phyloP scores from a whole-genome alignment of 2,113 vertebrate genomes.

The Ramphastos sulfuratus region DNA sequence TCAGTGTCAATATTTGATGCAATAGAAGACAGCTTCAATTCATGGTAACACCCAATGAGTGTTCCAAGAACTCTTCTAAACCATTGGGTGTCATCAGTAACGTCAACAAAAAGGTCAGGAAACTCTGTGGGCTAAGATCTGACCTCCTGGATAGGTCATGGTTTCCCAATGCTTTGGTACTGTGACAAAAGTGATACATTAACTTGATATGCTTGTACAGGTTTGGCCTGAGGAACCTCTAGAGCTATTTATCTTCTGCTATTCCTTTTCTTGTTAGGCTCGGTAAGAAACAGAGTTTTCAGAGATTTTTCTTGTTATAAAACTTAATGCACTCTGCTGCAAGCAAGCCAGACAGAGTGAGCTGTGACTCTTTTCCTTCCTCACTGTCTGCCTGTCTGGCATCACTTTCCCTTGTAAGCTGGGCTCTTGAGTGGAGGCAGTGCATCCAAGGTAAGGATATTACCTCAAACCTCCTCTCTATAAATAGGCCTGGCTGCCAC shows the following conservation, averaged over 20 bases:
- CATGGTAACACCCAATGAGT: background rate
- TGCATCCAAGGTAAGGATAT: conserved; percentile 62
- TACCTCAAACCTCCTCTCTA: conserved; percentile 61
- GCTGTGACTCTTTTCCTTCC: conserved; percentile 12
- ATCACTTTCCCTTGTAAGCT: conserved; percentile 39
- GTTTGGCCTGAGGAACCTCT: background rate
- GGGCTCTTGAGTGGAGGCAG: conserved; percentile 42
- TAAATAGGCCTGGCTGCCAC: conserved; percentile 63
- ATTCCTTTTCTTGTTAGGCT: background rate
- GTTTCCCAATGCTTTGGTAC: background rate
- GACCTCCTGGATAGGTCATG: background rate
- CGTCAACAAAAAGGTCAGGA: conserved; percentile 33
- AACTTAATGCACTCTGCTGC: background rate
- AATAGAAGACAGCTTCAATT: rapidly evolving
- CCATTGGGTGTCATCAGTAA: background rate
- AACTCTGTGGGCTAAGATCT: conserved; percentile 7
- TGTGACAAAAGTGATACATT: background rate
- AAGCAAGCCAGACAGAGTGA: background rate
- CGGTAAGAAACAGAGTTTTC: background rate
- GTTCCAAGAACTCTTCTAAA: background rate
- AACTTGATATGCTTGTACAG: background rate
- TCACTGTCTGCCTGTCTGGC: conserved; percentile 34
- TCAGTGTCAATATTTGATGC: background rate
- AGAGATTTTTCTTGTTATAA: background rate
- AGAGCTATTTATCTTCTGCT: background rate